These are phyloP conservation scores for Anolis sagrei DNA, from an alignment of 2,113 vertebrate genomes.

Conservation along the genomic window DNA sequence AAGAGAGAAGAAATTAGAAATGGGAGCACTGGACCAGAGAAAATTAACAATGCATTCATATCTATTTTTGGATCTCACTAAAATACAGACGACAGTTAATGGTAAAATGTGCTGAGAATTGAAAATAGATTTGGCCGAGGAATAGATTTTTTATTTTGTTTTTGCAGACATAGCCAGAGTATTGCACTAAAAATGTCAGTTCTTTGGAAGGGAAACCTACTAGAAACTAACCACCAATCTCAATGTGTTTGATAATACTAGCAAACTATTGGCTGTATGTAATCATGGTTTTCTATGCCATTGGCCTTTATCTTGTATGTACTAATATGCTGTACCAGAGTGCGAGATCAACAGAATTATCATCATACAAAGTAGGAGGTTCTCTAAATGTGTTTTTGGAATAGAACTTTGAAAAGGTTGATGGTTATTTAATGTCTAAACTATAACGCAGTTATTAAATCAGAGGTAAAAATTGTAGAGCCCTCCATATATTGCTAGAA, in stretches of 20 bases:
- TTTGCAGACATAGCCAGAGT: neutral
- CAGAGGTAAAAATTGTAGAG: too few species aligned
- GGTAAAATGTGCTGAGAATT: neutral
- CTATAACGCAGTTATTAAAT: too few species aligned
- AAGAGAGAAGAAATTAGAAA: neutral
- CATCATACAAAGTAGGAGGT: too few species aligned
- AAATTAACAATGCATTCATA: neutral
- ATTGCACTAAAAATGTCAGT: neutral
- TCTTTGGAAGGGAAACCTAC: neutral
- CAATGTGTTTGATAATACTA: neutral
- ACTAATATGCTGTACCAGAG: too few species aligned
- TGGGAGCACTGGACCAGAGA: neutral
- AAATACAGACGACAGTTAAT: neutral
- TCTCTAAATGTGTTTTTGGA: too few species aligned
- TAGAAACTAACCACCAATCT: too few species aligned
- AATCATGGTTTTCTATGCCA: neutral
- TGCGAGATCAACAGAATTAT: too few species aligned
- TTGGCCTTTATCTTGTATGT: too few species aligned
- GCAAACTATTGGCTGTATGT: neutral
- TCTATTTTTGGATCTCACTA: neutral
- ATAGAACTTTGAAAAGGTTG: too few species aligned
- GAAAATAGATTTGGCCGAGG: neutral
- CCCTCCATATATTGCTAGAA: too few species aligned
- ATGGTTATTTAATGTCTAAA: too few species aligned
- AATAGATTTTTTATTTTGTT: neutral